Evolutionary conservation across 92 coral and sea anemone species (phyloP), one percentile per base, ranked within the genome.

Genomic region (Ricordea florida): DNA sequence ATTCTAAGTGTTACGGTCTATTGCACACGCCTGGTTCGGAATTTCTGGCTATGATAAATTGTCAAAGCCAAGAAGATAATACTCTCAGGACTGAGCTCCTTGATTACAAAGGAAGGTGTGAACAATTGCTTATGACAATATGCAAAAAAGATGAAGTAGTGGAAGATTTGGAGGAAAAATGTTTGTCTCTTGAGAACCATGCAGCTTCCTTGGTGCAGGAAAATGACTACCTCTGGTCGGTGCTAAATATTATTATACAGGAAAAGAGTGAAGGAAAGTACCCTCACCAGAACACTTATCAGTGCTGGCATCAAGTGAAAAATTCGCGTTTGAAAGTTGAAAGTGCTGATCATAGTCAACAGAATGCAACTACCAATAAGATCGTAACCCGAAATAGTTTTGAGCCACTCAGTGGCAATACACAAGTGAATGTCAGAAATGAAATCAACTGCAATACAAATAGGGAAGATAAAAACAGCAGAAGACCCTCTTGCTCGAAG

Each of bases 211-310:
- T n/a, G n/a, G n/a, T n/a, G n/a, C n/a, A n/a, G n/a, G n/a, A n/a
- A n/a, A n/a, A n/a, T n/a, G n/a, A n/a, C n/a, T 46, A 23, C 53
- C 53, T 46, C 23, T 17, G 53, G 53, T 27, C 27, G 1, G 66
- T 46, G 37, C 6, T 58, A 58, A 58, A 27, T 46, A 57, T 57
- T 43, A 57, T 57, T 57, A 57, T 29, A 43, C 63, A 29, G 17
- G 63, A 57, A 57, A 57, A 57, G 63, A 57, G 42, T 31, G 63
- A 57, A 30, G 63, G 15, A n/a, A 43, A 57, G 34, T 30, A 57
- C 63, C 30, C 30, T 10, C 42, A 57, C 16, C 43, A 18, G 34
- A 28, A 29, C 8, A 30, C 42, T 30, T 30, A 43, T 32, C 41
- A 57, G 15, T 29, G 63, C 20, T 57, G 63, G 63, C n/a, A n/a